Evolutionary conservation across 2,113 vertebrate species (phyloP), one percentile per base, ranked within the genome.

Genomic region (Aix galericulata): DNA sequence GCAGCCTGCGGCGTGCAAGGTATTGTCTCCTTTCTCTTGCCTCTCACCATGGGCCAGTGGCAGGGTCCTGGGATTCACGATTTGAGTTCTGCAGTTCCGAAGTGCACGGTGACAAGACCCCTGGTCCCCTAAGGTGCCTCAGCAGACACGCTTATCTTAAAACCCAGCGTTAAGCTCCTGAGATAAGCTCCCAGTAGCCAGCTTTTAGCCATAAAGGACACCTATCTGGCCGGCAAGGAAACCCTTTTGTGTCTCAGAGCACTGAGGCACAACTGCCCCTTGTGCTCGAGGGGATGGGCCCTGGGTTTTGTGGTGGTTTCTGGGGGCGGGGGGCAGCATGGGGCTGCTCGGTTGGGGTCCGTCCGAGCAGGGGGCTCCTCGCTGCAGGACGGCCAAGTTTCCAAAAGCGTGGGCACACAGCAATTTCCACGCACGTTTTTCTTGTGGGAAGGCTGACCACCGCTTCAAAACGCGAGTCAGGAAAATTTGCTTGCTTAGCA

Each of bases 1-100:
- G 62, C 87, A 3, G 2, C 78, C 82, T 96, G 96, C 1, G 92
- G 92, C 0, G 92, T 96, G 67, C 71, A 1, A 97, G 98, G 98
- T 98, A 96, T 88, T 8, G 82, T 76, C 12, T 74, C 48, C n/a
- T 50, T 46, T 6, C 58, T 20, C 32, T 6, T 23, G 6, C 18
- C 2, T 12, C 32, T 38, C n/a, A 21, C 32, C 5, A 4, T 16
- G 42, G 53, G 32, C 53, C 23, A 1, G 36, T 5, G 36, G 29
- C 17, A 16, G 36, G 22, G 22, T 58, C 55, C 60, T 2, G 1
- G 22, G 44, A 3, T 58, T 34, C 4, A 1, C 5, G 1, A 40
- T 60, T 48, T 50, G 9, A 71, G 58, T 36, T 79, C 67, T 72
- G 27, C 32, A 32, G 8, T 55, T 10, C 10, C 10, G 55, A 68